Base-by-base conservation (phyloP, 1,140 invertebrate genomes). In the Drosophila tropicalis region DNA sequence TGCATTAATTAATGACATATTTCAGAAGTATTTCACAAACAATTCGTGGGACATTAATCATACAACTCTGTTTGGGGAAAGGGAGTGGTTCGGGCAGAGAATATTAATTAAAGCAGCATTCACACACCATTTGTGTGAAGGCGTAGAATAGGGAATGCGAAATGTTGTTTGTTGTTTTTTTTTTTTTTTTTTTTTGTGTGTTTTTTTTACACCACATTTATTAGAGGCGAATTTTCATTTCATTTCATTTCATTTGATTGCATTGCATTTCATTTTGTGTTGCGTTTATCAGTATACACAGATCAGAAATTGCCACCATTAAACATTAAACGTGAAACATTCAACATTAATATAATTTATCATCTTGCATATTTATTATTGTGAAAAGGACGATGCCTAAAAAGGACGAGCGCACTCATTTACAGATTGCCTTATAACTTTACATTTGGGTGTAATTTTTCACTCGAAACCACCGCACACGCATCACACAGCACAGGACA, bases 281-380 rank as follows among this genome's bases (percentile, higher is more conserved):
- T 62, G 56, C 17, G 44, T 17, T 73, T 77, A 77, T 77, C 75
- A 41, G 47, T 32, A 34, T 25, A 34, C 44, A 57, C 70, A 29
- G 70, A 76, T 76, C 74, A 72, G 72, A 60, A 56, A 51, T 51
- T 51, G 44, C 44, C 44, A 51, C 44, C 44, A 51, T 51, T 51
- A 51, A 51, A 51, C 44, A 51, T 51, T 51, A 51, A 51, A 51
- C 44, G 22, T 51, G 44, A 51, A 51, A 22, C 83, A 83, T 77
- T 65, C 74, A 84, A 89, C 83, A 87, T 87, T 87, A 80, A 87
- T 77, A 87, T 83, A 83, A 86, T 86, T 86, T 86, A 86, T 86
- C 65, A 79, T 57, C 39, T 67, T 71, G 64, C 51, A 62, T 75
- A 75, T 66, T 71, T 70, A 47, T 29, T 57, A 60, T 29, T 44